Conservation (phyloP, 2,113 vertebrate species). For the Coracopsis vasa region DNA sequence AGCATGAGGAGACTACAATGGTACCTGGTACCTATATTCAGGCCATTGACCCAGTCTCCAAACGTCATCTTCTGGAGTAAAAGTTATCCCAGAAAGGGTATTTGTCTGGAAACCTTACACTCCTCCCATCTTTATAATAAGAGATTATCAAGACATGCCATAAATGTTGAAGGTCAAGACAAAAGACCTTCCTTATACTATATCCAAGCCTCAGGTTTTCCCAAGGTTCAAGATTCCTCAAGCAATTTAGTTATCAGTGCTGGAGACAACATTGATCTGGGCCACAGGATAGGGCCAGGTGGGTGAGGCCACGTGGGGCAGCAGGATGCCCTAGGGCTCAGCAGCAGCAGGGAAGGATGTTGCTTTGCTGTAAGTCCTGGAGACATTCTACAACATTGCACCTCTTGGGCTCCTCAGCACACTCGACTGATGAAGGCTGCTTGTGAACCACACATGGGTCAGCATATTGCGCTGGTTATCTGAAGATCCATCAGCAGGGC, state of each 20-base stretch:
- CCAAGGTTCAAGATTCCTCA: background rate
- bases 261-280: background rate
- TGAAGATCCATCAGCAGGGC: background rate
- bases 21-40: background rate
- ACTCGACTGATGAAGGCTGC: rapidly evolving
- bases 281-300: background rate
- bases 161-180: background rate
- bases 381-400: background rate
- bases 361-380: background rate
- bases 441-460: rapidly evolving
- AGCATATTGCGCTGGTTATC: background rate
- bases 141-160: background rate
- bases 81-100: background rate
- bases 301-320: background rate
- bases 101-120: background rate
- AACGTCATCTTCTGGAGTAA: background rate
- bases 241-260: background rate
- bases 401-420: background rate
- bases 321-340: background rate
- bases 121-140: background rate
- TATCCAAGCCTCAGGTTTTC: background rate
- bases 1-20: background rate
- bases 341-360: background rate
- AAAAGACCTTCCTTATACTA: background rate
- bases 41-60: background rate